Percentiles rank a stretch among this genome's conserved stretches.
These are phyloP conservation scores for Pachycephus smyrnensis DNA, from an alignment of 2,888 invertebrate species.

Conservation along the genomic window DNA sequence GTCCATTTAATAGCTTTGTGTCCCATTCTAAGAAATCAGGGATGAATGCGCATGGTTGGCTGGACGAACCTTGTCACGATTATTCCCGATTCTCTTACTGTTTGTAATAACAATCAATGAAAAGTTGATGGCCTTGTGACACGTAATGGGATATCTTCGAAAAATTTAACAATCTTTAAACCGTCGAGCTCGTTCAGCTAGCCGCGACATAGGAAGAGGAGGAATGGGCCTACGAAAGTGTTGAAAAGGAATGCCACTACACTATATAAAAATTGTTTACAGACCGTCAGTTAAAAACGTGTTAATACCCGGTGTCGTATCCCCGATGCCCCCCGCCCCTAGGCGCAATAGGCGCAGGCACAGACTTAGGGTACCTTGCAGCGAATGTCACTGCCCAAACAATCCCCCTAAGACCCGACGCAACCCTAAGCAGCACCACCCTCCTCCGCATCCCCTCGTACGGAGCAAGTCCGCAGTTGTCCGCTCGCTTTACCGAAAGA, in stretches of 20 bases:
- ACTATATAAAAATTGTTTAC: constrained; percentile 65
- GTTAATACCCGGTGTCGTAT: constrained; percentile 67
- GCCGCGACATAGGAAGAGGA: constrained; percentile 15
- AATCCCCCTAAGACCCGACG: constrained; percentile 54
- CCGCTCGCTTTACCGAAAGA: constrained; percentile 66
- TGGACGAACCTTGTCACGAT: constrained; percentile 39
- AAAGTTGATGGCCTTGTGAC: too few relatives aligned
- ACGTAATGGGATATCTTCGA: constrained; percentile 1
- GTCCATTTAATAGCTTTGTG: constrained; percentile 62
- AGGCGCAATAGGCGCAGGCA: constrained; percentile 67
- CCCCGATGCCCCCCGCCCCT: constrained; percentile 63
- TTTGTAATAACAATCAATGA: too few relatives aligned
- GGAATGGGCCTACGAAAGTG: constrained; percentile 23
- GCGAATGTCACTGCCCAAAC: constrained; percentile 63
- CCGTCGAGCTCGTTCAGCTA: constrained; percentile 8
- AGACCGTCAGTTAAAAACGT: constrained; percentile 68
- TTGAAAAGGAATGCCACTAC: constrained; percentile 44
- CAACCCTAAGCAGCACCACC: constrained; percentile 37
- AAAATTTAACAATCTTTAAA: background rate
- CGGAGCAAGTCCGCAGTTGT: constrained; percentile 68
- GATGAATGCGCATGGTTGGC: constrained; percentile 53
- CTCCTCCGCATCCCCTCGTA: constrained; percentile 61
- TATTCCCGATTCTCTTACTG: too few relatives aligned
- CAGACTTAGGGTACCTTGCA: constrained; percentile 66
- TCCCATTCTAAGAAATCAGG: constrained; percentile 59